These are phyloP conservation scores for Araneus ventricosus DNA, from an alignment of 1,140 invertebrate species.

Conservation along the genomic window DNA sequence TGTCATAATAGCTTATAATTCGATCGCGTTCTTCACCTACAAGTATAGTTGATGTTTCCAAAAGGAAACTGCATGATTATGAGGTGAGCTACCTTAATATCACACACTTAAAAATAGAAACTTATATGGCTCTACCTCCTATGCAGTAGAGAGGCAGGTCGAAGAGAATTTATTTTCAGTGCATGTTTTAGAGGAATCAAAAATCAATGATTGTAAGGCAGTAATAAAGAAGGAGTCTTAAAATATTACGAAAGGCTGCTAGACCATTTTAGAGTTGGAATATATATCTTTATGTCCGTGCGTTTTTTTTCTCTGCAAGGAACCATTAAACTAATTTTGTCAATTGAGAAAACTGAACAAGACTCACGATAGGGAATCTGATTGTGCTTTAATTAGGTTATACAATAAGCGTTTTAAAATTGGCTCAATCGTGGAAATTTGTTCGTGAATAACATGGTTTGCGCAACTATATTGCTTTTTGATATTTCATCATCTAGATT, in stretches of 20 bases:
- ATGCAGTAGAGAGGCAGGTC: neutral
- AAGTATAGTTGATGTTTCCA: constrained; percentile 49
- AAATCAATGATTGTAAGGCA: constrained; percentile 20
- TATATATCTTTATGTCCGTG: neutral
- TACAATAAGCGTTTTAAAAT: neutral
- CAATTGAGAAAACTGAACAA: neutral
- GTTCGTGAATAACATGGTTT: constrained; percentile 42
- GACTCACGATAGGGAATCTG: neutral
- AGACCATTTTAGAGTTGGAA: neutral
- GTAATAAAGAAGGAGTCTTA: neutral
- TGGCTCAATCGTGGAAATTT: constrained; percentile 10
- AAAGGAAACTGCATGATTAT: constrained; percentile 42
- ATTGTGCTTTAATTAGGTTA: constrained; percentile 20
- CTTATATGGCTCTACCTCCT: constrained; percentile 4
- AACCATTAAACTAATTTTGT: neutral
- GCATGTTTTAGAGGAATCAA: constrained; percentile 14
- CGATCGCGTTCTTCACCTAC: constrained; percentile 58
- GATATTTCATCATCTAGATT: constrained; percentile 5
- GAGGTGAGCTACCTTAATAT: constrained; percentile 19
- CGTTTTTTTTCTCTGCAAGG: neutral
- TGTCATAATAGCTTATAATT: constrained; percentile 63
- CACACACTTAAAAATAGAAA: constrained; percentile 65
- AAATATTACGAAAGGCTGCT: neutral
- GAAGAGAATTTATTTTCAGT: neutral
- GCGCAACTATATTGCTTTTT: constrained; percentile 59